Evolutionary conservation across 2,113 vertebrate species (phyloP), one percentile per base, ranked within the genome.

Genomic region (Strix aluco): DNA sequence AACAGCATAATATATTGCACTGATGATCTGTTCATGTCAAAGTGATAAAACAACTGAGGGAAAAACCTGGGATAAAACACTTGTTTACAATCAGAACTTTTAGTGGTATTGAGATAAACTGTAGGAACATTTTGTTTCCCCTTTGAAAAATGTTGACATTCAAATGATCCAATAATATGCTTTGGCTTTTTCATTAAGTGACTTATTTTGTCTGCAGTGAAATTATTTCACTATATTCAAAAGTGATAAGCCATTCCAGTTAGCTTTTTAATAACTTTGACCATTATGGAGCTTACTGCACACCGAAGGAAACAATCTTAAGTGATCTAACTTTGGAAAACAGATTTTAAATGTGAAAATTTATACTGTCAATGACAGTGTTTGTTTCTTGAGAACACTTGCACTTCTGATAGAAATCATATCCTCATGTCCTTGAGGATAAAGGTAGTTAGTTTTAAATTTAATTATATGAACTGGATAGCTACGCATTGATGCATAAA

Each of bases 1-100:
- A 84, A 55, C 2, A 69, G 5, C 0, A 0, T 38, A 51, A 63
- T 27, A 29, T 21, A 40, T 49, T 75, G n/a, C n/a, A 75, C 13
- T 32, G 29, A 51, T 11, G 15, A 17, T 71, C 17, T 77, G 23
- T 69, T 89, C 27, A 52, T 59, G 30, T 69, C 36, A 88, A 65
- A 67, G 46, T 52, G 62, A 47, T 55, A 72, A 75, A 95, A 80
- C 4, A 85, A 42, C 25, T 38, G 49, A 72, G 36, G 34, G 25
- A 30, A 90, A 81, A 75, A 46, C 3, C 17, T 65, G 40, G 18
- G 58, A 72, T 69, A 59, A 92, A 83, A 51, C 5, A 38, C 17
- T 65, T 55, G 15, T 34, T 62, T 67, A 23, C 16, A 15, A 61
- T 90, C 26, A 67, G 12, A 88, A 69, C 80, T 63, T 69, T 86